Evolutionary conservation across 2,113 vertebrate species (phyloP), one percentile per base, ranked within the genome.

Genomic region (Camelus bactrianus): DNA sequence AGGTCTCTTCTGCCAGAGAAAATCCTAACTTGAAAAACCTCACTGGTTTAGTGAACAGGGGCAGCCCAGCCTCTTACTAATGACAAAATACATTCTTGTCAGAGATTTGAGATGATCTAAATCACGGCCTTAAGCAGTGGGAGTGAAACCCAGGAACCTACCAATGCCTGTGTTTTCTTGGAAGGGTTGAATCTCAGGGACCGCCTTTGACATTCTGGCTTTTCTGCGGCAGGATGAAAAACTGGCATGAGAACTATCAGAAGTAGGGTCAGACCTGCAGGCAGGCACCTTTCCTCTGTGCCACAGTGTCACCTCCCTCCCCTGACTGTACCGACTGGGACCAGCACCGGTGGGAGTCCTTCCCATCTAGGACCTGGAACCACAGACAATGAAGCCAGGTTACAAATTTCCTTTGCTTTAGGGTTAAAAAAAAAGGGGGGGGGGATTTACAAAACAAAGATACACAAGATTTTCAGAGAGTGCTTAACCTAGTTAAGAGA

Each of bases 11-110:
- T 88, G 83, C 95, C 80, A 85, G 91, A 89, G 89, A 89, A 94
- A 83, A 92, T 80, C 52, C 52, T 46, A 76, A 96, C 87, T 97
- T 48, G 2, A 65, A 97, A 95, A 76, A 83, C 86, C 60, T 81
- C 30, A 70, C 83, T 0, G 4, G 0, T 67, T 12, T 48, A 42
- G 22, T 19, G 70, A 52, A 35, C 58, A 89, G 90, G 50, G 86
- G 58, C 77, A 58, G 62, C 54, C 4, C 13, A 35, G 16, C 75
- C 88, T 97, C 93, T 93, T n/a, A 65, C 42, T 30, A 65, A 97
- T 24, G 82, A 89, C 93, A 93, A 97, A 94, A 97, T 95, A 72
- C 79, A 70, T 89, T 91, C n/a, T 65, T 88, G 97, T 92, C 96
- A 92, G 81, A 96, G 73, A 38, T 86, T 48, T 17, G 72, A 95